Conservation (phyloP, 2,113 vertebrate genomes). For the Phalacrocorax aristotelis region DNA sequence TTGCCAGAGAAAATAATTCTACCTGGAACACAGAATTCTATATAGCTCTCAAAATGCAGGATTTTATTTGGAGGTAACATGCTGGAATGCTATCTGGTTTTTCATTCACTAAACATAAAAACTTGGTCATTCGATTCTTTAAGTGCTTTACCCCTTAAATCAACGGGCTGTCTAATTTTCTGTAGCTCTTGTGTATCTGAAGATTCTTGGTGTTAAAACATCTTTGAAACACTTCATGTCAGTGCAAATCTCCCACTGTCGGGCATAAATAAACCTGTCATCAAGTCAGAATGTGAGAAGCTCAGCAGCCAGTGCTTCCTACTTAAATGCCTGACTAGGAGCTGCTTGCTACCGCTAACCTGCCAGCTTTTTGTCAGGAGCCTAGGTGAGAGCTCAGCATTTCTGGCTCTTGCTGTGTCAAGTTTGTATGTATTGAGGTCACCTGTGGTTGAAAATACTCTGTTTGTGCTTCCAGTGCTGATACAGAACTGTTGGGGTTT, state of each 20-base stretch:
- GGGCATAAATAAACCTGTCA: conserved; percentile 26
- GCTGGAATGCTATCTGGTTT: not conserved
- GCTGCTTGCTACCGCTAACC: conserved; percentile 4
- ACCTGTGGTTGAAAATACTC: not conserved
- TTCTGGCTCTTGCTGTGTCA: not conserved
- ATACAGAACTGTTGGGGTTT: not conserved
- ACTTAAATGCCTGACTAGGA: not conserved
- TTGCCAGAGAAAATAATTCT: not conserved
- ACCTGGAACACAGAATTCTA: not conserved
- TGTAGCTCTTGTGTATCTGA: not conserved
- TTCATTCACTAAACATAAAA: not conserved
- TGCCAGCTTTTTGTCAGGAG: not conserved
- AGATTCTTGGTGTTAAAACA: not conserved
- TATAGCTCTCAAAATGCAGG: not conserved
- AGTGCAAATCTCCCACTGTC: not conserved
- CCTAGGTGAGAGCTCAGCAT: not conserved
- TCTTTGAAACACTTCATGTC: not conserved
- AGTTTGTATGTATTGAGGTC: not conserved
- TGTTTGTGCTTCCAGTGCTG: not conserved
- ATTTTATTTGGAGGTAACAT: not conserved
- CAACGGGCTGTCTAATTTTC: not conserved
- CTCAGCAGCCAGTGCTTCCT: conserved; percentile 6
- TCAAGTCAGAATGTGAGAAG: not conserved
- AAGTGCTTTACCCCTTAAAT: not conserved
- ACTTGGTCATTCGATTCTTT: not conserved